Base-by-base conservation (phyloP, 92 coral and sea anemone genomes). In the Epizoanthus fatuus region DNA sequence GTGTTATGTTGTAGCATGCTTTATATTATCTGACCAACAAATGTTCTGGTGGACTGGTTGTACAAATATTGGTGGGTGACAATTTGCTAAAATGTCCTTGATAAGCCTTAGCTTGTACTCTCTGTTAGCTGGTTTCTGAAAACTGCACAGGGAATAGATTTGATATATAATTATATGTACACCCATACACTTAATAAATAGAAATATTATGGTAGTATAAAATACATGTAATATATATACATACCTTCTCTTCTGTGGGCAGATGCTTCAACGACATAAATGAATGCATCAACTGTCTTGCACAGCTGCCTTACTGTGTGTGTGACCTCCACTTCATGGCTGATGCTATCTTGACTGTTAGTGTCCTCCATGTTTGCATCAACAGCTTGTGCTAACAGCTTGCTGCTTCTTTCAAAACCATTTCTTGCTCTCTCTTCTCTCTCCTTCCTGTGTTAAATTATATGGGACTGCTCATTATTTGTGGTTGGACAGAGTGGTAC, bases 251-350 rank as follows among this genome's bases (percentile, higher is more conserved):
- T 60, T 77, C 70, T 63, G 72, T 90, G 88, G 14, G 92, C 90
- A n/a, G 97, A 91, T 25, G 99, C 88, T 75, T 97, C 94, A 0
- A 97, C 91, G 4, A 95, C 97, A 71, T 93, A 97, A 65, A 97
- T 95, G 65, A 97, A 97, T 3, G 97, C 99, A 93, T 97, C 98
- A 45, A 97, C 90, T 2, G 98, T 95, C 81, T 93, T 95, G 44
- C 99, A 97, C 49, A 97, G 96, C 85, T 95, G 96, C 60, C 93
- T 88, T 53, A 97, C 99, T 9, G 98, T 75, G 69, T 97, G 99
- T 57, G 93, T 91, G 8, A 97, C 93, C 63, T 95, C 98, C 64
- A 62, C 79, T 13, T 72, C 68, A 32, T 74, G 83, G 3, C 64
- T 49, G 65, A 59, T 76, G 9, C 86, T 80, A 42, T 52, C 79